Conservation (phyloP, 2,113 vertebrate genomes). For the Mus spicilegus region DNA sequence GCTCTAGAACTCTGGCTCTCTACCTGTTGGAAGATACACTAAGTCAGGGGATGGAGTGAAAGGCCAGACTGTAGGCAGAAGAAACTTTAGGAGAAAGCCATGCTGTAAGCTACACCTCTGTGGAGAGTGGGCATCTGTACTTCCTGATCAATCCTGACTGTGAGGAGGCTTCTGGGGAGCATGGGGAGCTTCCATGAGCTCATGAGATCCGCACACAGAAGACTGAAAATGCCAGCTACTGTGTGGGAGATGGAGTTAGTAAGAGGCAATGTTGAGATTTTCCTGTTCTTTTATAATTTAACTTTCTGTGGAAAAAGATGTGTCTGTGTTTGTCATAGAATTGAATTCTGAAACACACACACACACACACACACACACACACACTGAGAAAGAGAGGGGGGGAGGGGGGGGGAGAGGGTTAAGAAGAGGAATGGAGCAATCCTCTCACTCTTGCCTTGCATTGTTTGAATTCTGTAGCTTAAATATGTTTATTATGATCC, state of each 20-base stretch:
- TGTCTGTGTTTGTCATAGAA: not conserved
- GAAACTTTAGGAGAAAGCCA: not conserved
- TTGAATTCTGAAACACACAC: not conserved
- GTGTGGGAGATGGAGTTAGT: not conserved
- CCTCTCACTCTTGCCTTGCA: not conserved
- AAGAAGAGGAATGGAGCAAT: not conserved
- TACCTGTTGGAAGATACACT: not conserved
- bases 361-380: not conserved
- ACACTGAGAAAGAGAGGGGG: not conserved
- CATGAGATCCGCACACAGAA: not conserved
- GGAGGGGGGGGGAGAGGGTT: rapidly evolving
- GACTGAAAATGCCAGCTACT: not conserved
- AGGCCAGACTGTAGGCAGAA: no score
- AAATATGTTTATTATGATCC: not conserved
- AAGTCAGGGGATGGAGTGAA: not conserved
- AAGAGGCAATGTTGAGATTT: not conserved
- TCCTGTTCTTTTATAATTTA: not conserved
- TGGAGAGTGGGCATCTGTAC: not conserved
- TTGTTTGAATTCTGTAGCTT: not conserved
- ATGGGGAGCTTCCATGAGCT: not conserved
- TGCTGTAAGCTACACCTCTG: not conserved
- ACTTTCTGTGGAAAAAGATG: not conserved
- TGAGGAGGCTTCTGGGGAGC: not conserved
- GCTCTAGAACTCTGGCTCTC: not conserved
- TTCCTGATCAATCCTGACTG: not conserved